Base-by-base conservation (phyloP, 2,113 vertebrate genomes). In the Dromaius novaehollandiae region DNA sequence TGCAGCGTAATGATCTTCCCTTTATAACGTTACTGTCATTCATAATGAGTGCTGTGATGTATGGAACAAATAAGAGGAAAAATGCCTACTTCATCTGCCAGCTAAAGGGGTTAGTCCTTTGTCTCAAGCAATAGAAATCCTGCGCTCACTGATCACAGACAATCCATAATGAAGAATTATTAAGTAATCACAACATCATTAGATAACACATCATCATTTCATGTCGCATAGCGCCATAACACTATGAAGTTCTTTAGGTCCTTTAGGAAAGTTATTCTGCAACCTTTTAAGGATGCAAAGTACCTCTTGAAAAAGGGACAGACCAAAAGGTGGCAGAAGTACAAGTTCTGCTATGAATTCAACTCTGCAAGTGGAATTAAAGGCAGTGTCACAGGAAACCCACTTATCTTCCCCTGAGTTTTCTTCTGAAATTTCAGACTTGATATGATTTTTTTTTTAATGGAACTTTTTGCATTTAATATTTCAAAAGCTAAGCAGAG, bases 401-500 rank as follows among this genome's bases (percentile, higher is more conserved):
- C 48, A 46, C 30, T 94, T 91, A 50, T 48, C 53, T 85, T 89
- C 19, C 63, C 6, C 0, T 60, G 36, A 63, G 64, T 50, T 91
- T 89, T 75, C 84, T 86, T 36, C 85, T 74, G 36, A 71, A 95
- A 74, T 83, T 82, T 91, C 40, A 75, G 15, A 25, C 44, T 82
- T 50, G 38, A 51, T n/a, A 34, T 4, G 15, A 34, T 60, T 48
- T 79, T 44, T 81, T 71, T 68, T 25, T 65, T 51, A 83, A 32
- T 30, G 7, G 11, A 81, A 16, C 5, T 88, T 60, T 53, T 82
- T 63, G 0, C 77, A 20, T 82, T 92, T 50, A 80, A 38, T 89
- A 74, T 85, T 95, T 93, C 25, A 65, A 88, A 94, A 63, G 25
- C 68, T 66, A 32, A 95, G 63, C 44, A 91, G 66, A 93, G 44